phyloP scores from a whole-genome alignment of 2,797 vertebrate species.

The Borostomias antarcticus region DNA sequence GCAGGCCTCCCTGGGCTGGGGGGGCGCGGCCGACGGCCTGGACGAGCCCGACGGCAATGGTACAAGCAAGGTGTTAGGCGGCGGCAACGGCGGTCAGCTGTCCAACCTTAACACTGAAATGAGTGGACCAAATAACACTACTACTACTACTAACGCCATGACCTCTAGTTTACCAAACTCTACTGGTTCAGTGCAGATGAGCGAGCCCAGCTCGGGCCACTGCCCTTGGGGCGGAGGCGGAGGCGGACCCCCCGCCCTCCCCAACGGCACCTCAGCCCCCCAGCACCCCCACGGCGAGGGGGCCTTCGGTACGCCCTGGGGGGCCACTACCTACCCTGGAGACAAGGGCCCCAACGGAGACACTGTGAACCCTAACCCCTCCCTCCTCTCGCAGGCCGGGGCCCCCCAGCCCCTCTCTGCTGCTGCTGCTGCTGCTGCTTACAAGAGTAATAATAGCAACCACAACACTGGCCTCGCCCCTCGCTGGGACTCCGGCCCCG shows the following conservation, averaged over 20 bases:
- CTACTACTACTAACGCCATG: constrained; percentile 86
- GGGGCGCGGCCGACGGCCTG: constrained; percentile 85
- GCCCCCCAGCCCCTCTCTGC: constrained; percentile 69
- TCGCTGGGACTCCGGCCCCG: constrained; percentile 85
- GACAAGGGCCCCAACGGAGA: constrained; percentile 90
- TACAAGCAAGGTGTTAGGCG: constrained; percentile 90
- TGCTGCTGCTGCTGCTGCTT: constrained; percentile 81
- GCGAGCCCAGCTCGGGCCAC: constrained; percentile 81
- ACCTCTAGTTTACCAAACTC: constrained; percentile 99
- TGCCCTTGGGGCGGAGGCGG: constrained; percentile 87
- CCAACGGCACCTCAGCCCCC: constrained; percentile 84
- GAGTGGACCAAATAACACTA: constrained; percentile 99
- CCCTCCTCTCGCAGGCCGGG: constrained; percentile 90
- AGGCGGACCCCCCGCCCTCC: constrained; percentile 83
- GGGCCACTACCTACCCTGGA: constrained; percentile 87
- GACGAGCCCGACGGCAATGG: constrained; percentile 89
- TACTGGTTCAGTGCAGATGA: constrained; percentile 86
- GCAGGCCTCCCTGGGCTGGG: constrained; percentile 87
- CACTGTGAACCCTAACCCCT: constrained; percentile 95
- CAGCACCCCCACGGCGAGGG: constrained; percentile 86
- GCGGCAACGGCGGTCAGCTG: constrained; percentile 87
- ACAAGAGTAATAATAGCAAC: constrained; percentile 87
- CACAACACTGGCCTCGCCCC: constrained; percentile 79
- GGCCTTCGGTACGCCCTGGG: constrained; percentile 91
- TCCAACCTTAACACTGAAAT: constrained; percentile 96